Base-by-base conservation (phyloP, 1,140 invertebrate genomes). In the Heliconius congener region DNA sequence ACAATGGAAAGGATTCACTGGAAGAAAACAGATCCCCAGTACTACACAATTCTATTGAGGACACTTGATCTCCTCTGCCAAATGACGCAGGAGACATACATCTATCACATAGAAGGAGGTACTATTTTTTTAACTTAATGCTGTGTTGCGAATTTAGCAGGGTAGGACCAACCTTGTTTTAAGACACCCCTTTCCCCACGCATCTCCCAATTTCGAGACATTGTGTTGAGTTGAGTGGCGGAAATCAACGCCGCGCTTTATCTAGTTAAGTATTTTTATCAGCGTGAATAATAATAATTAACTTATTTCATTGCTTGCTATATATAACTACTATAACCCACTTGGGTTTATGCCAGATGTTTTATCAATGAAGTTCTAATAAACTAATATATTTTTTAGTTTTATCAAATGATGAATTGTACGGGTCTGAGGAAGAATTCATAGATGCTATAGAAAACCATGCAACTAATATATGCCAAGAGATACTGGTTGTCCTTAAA, bases 361-460 rank as follows among this genome's bases (percentile, higher is more conserved):
- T 16, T 66, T 27, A 66, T 66, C 23, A 66, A 30, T 30, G 23
- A 66, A 30, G 3, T 55, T 73, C 23, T n/a, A 66, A 66, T 66
- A 60, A 19, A 23, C 57, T 60, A 60, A 46, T 52, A 78, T 75
- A 85, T 70, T 83, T 87, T 95, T 95, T 94, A 98, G 98, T 99
- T 74, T 97, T 99, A 89, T 98, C 98, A 2, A 99, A 99, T 92
- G 98, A 99, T 91, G 96, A 96, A 73, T 93, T 99, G n/a, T 99
- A 99, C 92, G 98, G 98, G 2, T 96, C 96, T 60, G 98, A 99
- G 95, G 95, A 96, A 39, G 97, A 98, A 92, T 99, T 98, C 92
- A 94, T 99, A 16, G 91, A 91, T 5, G 97, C 98, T 95, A 95
- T 99, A 1, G 97, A 98, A 84, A 96, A 96, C 85, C 96, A 99